Conservation (phyloP, 2,797 vertebrate genomes). For the Gymnoscopelus braueri region DNA sequence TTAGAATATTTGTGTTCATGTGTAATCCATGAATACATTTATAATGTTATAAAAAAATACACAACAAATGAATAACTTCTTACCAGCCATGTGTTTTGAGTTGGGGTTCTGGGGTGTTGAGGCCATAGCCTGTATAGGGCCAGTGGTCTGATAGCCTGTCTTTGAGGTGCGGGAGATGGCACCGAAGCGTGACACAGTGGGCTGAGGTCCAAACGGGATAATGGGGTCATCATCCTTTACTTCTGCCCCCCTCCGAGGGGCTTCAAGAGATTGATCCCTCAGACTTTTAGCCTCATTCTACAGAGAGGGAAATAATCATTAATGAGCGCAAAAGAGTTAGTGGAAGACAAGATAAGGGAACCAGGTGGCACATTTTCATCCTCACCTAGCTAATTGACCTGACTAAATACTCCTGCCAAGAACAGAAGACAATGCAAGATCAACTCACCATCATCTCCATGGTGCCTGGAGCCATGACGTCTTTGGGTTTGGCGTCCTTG, state of each 20-base stretch:
- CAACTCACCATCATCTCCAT: slow-evolving; percentile 94
- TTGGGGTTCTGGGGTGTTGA: slow-evolving; percentile 82
- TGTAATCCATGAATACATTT: no score
- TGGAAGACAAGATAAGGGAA: not conserved
- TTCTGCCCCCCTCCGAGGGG: slow-evolving; percentile 90
- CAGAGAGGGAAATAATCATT: not conserved
- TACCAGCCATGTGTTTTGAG: slow-evolving; percentile 82
- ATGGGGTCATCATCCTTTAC: slow-evolving; percentile 96
- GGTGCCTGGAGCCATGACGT: slow-evolving; percentile 86
- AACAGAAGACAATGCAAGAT: not conserved
- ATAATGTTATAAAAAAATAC: no score
- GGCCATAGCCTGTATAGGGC: slow-evolving; percentile 90
- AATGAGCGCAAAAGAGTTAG: not conserved
- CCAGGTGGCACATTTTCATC: not conserved
- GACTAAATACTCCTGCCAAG: no score
- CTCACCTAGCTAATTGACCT: no score
- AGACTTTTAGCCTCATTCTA: slow-evolving; percentile 93
- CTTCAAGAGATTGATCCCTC: slow-evolving; percentile 89
- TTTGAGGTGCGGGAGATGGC: slow-evolving; percentile 98
- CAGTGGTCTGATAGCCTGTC: slow-evolving; percentile 92
- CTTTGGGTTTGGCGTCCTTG: slow-evolving; percentile 99
- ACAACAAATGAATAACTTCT: not conserved
- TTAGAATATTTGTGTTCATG: no score
- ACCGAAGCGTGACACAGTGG: slow-evolving; percentile 96
- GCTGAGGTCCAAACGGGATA: slow-evolving; percentile 96